phyloP scores from a whole-genome alignment of 2,113 vertebrate species.

The Cariama cristata region DNA sequence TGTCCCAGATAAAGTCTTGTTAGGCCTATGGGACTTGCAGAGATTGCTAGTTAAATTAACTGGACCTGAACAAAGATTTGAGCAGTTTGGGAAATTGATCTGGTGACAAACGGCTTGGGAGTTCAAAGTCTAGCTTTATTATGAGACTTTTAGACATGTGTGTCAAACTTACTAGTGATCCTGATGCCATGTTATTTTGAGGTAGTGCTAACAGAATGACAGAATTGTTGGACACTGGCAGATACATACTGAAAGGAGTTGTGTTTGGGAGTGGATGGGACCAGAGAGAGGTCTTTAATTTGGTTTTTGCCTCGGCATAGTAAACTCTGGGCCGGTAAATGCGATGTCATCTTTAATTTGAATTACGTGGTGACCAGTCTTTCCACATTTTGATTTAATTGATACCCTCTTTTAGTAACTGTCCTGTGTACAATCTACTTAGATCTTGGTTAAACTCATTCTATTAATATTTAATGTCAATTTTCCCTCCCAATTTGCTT shows the following conservation, averaged over 20 bases:
- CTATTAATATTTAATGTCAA: neutral
- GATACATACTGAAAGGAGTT: neutral
- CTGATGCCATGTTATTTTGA: neutral
- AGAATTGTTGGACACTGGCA: neutral
- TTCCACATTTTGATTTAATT: neutral
- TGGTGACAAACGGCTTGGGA: neutral
- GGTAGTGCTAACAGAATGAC: neutral
- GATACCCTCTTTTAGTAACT: neutral
- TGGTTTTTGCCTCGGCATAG: neutral
- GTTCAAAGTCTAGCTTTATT: neutral
- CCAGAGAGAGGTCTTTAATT: neutral
- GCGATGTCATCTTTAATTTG: neutral
- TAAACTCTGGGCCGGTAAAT: neutral
- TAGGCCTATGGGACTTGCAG: neutral
- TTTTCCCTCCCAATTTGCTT: neutral
- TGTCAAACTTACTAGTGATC: neutral
- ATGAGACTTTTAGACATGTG: neutral
- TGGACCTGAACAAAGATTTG: neutral
- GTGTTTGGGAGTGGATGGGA: neutral
- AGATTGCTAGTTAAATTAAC: constrained; percentile 29
- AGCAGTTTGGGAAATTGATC: neutral
- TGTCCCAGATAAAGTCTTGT: neutral
- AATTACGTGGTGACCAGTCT: neutral
- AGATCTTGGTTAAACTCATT: neutral
- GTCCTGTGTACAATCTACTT: neutral